Evolutionary conservation across 2,888 invertebrate species (phyloP).

Genomic region (Caenorhabditis angaria): DNA sequence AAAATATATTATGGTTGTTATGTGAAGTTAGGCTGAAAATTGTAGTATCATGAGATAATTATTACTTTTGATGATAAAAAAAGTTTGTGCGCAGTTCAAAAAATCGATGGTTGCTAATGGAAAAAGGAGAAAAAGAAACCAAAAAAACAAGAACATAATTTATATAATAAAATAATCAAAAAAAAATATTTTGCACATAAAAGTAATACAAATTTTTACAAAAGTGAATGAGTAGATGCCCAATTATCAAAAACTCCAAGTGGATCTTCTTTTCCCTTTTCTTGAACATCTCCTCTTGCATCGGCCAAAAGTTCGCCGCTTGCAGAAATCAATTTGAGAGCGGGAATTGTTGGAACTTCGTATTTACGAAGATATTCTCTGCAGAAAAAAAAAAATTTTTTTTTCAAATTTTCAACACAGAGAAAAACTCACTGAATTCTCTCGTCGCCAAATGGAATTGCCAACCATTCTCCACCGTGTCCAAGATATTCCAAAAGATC

Average conservation of each 20-base stretch:
- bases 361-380: constrained; percentile 54
- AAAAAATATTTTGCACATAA: background rate
- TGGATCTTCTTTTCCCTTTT: constrained; percentile 42
- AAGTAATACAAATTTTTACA: no score
- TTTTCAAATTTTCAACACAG: constrained; percentile 1
- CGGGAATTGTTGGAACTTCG: constrained; percentile 73
- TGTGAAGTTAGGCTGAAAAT: background rate
- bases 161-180: background rate
- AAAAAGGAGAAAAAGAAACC: no score
- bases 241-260: constrained; percentile 37
- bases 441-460: constrained; percentile 62
- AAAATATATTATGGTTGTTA: no score
- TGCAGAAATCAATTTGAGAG: constrained; percentile 73
- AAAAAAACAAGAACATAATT: background rate
- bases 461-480: constrained; percentile 65
- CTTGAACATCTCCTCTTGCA: constrained; percentile 73
- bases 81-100: background rate
- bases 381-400: constrained; percentile 8
- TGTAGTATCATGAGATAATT: no score
- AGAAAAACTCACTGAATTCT: constrained; percentile 54
- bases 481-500: constrained; percentile 68
- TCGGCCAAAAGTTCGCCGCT: constrained; percentile 73
- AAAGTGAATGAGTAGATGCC: constrained; percentile 12
- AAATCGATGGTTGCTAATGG: constrained; percentile 4
- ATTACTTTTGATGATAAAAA: background rate